Conservation (phyloP, 2,888 invertebrate genomes). For the Lomographa bimaculata region DNA sequence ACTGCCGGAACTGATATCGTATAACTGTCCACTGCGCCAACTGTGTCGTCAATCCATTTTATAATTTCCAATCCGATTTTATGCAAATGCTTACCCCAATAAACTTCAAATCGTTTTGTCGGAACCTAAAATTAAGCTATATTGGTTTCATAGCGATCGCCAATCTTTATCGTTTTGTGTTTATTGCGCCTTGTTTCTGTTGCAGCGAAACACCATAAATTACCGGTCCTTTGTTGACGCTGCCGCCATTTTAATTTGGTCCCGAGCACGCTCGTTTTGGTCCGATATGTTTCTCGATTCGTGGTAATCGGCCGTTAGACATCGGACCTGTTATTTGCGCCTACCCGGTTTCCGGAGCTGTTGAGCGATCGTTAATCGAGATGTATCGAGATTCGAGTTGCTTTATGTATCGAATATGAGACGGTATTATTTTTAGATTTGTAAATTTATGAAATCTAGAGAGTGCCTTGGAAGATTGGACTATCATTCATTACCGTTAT, state of each 20-base stretch:
- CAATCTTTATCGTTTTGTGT: conserved; percentile 41
- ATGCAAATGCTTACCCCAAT: conserved; percentile 4
- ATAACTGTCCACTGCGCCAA: too few species aligned
- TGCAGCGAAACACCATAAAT: conserved; percentile 45
- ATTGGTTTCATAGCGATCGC: conserved; percentile 32
- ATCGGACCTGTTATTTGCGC: conserved; percentile 52
- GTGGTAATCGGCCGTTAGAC: conserved; percentile 35
- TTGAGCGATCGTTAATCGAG: conserved; percentile 6
- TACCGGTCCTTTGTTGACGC: conserved; percentile 49
- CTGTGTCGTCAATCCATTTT: too few species aligned
- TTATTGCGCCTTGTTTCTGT: conserved; percentile 39
- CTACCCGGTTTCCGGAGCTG: conserved; percentile 22
- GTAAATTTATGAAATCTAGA: too few species aligned
- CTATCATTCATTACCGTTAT: too few species aligned
- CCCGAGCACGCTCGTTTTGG: conserved; percentile 44
- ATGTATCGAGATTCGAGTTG: conserved; percentile 5
- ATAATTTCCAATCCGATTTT: too few species aligned
- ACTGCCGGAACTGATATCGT: too few species aligned
- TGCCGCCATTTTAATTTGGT: conserved; percentile 60
- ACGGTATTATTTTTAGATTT: too few species aligned
- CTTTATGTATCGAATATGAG: too few species aligned
- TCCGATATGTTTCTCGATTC: conserved; percentile 35
- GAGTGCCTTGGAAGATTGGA: background rate
- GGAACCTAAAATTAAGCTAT: conserved; percentile 25
- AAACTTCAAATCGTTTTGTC: conserved; percentile 24